Percentiles rank a stretch among this genome's conserved stretches.
Evolutionary conservation across 2,113 vertebrate genomes (phyloP).

Genomic region (Motacilla tschutschensis): DNA sequence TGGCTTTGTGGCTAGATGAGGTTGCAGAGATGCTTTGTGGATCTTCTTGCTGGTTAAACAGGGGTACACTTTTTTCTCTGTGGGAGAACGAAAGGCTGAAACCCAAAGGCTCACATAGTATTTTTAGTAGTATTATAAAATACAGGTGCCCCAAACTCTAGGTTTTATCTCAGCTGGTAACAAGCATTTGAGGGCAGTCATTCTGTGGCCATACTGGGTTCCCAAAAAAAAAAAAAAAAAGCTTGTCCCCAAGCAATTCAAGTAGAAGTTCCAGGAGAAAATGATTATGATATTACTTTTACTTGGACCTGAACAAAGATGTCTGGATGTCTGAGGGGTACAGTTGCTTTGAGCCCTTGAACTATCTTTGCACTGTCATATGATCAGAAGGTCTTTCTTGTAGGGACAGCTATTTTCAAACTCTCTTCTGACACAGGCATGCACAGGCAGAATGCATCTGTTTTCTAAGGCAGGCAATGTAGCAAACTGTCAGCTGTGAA

Average conservation of each 20-base stretch:
- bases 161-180: background rate
- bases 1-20: constrained; percentile 27
- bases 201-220: background rate
- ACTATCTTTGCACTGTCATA: background rate
- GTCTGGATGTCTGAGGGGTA: background rate
- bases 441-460: constrained; percentile 24
- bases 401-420: constrained; percentile 22
- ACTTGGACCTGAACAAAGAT: background rate
- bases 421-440: constrained; percentile 37
- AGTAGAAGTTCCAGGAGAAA: background rate
- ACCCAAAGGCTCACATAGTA: background rate
- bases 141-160: background rate
- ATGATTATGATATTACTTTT: background rate
- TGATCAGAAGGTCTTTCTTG: background rate
- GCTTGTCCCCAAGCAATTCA: background rate
- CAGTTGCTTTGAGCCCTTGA: background rate
- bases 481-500: constrained; percentile 56
- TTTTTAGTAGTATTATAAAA: constrained; percentile 21
- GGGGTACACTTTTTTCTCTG: constrained; percentile 21
- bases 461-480: constrained; percentile 3
- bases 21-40: constrained; percentile 55
- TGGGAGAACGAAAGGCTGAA: constrained; percentile 18
- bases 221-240: background rate
- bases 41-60: constrained; percentile 13
- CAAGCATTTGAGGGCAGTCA: constrained; percentile 10